Evolutionary conservation across 2,888 invertebrate genomes (phyloP).

Genomic region (Cyrtodaria siliqua): DNA sequence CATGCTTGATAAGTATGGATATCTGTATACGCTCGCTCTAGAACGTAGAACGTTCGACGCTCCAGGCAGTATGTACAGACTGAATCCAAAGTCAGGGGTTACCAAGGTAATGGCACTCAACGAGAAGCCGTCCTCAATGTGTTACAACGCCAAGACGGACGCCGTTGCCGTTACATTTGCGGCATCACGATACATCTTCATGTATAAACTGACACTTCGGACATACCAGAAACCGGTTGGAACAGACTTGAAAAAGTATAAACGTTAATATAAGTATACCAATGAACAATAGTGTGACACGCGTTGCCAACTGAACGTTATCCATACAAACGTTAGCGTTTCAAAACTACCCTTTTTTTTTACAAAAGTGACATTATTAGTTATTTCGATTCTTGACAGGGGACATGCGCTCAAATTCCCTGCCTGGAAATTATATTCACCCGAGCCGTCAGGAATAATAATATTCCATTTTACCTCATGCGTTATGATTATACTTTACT

Average conservation of each 20-base stretch:
- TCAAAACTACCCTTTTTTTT: too few relatives aligned
- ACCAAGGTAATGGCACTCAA: slow-evolving; percentile 50
- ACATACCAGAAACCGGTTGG: slow-evolving; percentile 38
- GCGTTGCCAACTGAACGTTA: too few relatives aligned
- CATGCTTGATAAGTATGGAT: slow-evolving; percentile 53
- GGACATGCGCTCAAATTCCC: too few relatives aligned
- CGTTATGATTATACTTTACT: too few relatives aligned
- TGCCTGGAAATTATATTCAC: too few relatives aligned
- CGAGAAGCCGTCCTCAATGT: slow-evolving; percentile 42
- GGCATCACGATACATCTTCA: slow-evolving; percentile 43
- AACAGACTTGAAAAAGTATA: slow-evolving; percentile 20
- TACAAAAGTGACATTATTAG: too few relatives aligned
- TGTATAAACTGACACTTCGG: slow-evolving; percentile 48
- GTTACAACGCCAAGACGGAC: slow-evolving; percentile 46
- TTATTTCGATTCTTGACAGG: too few relatives aligned
- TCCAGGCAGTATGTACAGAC: slow-evolving; percentile 51
- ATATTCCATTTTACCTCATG: too few relatives aligned
- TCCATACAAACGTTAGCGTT: too few relatives aligned
- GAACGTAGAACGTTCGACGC: slow-evolving; percentile 49
- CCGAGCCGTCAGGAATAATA: too few relatives aligned
- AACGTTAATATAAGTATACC: too few relatives aligned
- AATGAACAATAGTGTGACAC: too few relatives aligned
- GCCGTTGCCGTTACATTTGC: slow-evolving; percentile 50
- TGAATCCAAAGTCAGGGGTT: slow-evolving; percentile 36
- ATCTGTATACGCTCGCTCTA: slow-evolving; percentile 50